Conservation (phyloP, 2,797 vertebrate genomes). For the Pantherophis vulpinus region DNA sequence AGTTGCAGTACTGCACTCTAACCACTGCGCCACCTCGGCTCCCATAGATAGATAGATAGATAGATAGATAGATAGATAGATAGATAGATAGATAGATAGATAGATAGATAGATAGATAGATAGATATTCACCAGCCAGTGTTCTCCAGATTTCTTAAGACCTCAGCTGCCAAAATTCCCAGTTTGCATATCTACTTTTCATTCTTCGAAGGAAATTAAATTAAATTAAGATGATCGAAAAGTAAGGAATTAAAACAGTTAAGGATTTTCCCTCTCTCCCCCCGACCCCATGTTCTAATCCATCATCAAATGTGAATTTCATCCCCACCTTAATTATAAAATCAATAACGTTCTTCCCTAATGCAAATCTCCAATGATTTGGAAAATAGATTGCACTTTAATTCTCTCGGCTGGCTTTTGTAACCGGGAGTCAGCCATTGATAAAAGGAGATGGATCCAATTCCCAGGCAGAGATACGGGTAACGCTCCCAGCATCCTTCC, state of each 20-base stretch:
- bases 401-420: neutral
- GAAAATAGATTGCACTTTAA: slow-evolving; percentile 26
- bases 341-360: neutral
- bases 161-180: neutral
- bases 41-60: neutral
- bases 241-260: neutral
- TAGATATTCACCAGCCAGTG: neutral
- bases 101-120: neutral
- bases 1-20: no score
- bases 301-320: neutral
- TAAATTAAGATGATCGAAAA: neutral
- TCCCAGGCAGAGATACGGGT: neutral
- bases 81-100: neutral
- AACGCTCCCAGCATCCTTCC: neutral
- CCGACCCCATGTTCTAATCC: neutral
- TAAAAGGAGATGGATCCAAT: neutral
- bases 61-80: no score
- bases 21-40: no score
- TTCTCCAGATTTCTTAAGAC: neutral
- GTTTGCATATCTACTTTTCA: neutral
- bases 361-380: neutral
- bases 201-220: slow-evolving; percentile 1
- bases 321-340: neutral
- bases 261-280: neutral
- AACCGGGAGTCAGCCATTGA: neutral